A percentile compares a stretch with the other conserved stretches of the same genome.
These are phyloP conservation scores for Orycteropus afer DNA, from an alignment of 2,113 vertebrate species.

Conservation along the genomic window DNA sequence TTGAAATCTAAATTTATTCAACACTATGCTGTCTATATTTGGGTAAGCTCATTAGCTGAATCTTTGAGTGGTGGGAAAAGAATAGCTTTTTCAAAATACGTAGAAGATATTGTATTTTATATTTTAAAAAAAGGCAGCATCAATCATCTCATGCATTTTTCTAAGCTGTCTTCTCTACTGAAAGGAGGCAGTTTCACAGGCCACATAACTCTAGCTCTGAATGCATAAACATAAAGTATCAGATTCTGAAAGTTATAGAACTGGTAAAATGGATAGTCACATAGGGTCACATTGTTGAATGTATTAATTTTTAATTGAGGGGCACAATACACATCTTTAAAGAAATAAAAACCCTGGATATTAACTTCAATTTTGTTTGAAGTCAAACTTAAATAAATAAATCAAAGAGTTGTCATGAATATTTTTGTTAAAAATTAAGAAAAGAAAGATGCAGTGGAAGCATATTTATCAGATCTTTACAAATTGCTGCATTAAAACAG, in stretches of 20 bases:
- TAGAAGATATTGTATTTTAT: neutral
- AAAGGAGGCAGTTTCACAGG: neutral
- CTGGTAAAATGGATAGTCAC: neutral
- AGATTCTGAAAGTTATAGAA: neutral
- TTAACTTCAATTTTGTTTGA: neutral
- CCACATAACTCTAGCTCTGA: neutral
- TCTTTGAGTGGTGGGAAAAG: neutral
- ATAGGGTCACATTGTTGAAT: neutral
- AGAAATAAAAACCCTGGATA: neutral
- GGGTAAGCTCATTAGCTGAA: neutral
- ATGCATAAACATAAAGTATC: neutral
- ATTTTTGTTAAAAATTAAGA: neutral
- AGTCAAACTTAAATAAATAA: neutral
- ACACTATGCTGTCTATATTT: neutral
- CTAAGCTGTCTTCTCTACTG: neutral
- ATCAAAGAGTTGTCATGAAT: neutral
- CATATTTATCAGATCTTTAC: neutral
- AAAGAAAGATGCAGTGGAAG: neutral
- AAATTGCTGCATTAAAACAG: neutral
- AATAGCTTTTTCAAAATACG: constrained; percentile 7
- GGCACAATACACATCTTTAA: neutral
- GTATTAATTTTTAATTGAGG: neutral
- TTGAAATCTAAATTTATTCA: neutral
- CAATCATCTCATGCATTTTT: neutral
- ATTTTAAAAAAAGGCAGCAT: neutral